Evolutionary conservation across 37 sponge, comb jelly and placozoan species (phyloP), one percentile per base, ranked within the genome.

Genomic region (Agelas oroides): DNA sequence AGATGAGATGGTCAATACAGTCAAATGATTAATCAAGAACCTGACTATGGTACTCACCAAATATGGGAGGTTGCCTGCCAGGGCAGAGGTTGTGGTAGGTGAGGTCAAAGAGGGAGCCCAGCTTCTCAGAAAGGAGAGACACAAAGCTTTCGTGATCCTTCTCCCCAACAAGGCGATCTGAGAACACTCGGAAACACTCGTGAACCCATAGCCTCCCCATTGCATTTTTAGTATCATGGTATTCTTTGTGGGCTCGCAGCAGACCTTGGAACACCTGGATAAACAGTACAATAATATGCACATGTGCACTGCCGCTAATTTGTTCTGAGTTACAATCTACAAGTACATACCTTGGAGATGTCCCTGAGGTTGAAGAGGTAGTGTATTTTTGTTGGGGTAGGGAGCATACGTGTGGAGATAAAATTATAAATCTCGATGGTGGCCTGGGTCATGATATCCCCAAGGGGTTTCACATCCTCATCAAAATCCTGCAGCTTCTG

Each of bases 401-500:
- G 99, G 53, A 96, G 73, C 96, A 99, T 93, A 13, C 84, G 75
- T 0, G 93, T 86, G 60, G 89, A 87, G 56, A 95, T 88, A 54
- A 38, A 84, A 78, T 95, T 89, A 76, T 97, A 97, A 1, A 97
- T 79, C 54, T 97, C 97, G 23, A 97, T 87, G 40, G 97, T 97
- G n/a, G 97, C 97, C 78, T 91, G 75, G 13, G 97, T 96, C 91
- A 96, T 98, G 69, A 92, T 78, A 63, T 90, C 94, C 28, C 93
- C 99, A 0, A 98, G 76, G 18, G 99, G 97, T 75, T 98, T 98
- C 59, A 98, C 95, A 70, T 98, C 99, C 69, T 98, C 99, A 24
- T 98, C 99, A 88, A 98, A 98, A 76, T 98, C 99, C 73, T 98
- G 99, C 71, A 98, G 79, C 88, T 98, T 98, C 90, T 98, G 99